phyloP scores from a whole-genome alignment of 30 jellyfish, hydroid and myxozoan genomes.

The Aurelia coerulea region DNA sequence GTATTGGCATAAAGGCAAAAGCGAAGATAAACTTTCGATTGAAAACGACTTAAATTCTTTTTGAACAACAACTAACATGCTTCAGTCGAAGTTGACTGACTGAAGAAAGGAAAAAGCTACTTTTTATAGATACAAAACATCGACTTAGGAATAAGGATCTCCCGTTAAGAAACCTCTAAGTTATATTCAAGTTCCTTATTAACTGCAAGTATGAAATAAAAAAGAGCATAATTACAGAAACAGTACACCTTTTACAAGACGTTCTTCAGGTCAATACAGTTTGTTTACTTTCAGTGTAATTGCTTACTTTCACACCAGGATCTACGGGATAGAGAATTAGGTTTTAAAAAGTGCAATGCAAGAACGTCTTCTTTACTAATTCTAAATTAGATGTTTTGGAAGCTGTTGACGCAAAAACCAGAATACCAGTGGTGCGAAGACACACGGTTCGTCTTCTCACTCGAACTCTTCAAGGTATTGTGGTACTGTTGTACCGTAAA shows the following conservation, averaged over 20 bases:
- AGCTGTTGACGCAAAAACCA: too few relatives aligned
- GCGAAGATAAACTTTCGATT: neutral
- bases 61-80: constrained; percentile 55
- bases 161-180: constrained; percentile 45
- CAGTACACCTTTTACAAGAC: constrained; percentile 41
- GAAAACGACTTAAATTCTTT: constrained; percentile 12
- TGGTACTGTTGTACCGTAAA: too few relatives aligned
- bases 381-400: too few relatives aligned
- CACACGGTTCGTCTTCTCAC: too few relatives aligned
- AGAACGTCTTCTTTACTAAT: too few relatives aligned
- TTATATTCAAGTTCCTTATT: constrained; percentile 31
- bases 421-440: too few relatives aligned
- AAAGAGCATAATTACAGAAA: constrained; percentile 56
- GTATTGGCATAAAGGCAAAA: neutral
- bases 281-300: neutral
- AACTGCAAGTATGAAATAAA: constrained; percentile 51
- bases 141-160: constrained; percentile 27
- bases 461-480: too few relatives aligned
- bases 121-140: constrained; percentile 49
- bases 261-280: constrained; percentile 22
- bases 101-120: constrained; percentile 27
- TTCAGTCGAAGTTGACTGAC: constrained; percentile 29
- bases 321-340: neutral
- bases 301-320: neutral
- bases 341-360: neutral